These are phyloP conservation scores for Agelastica alni DNA, from an alignment of 2,888 invertebrate species.

Conservation along the genomic window DNA sequence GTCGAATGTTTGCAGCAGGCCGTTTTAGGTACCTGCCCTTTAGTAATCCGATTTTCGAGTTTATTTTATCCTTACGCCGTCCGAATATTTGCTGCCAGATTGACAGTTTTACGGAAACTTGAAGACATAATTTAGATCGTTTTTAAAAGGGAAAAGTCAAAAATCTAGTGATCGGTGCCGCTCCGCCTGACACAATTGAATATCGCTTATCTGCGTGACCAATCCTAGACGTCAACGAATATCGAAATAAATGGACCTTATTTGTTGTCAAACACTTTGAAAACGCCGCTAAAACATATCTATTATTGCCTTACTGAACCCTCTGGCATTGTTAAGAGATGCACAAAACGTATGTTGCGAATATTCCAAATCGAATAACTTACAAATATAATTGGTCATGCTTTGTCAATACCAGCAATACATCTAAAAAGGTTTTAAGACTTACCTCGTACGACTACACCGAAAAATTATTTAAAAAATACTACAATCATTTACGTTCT, in stretches of 20 bases:
- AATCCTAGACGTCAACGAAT: conserved; percentile 47
- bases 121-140: conserved; percentile 32
- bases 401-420: too few relatives aligned
- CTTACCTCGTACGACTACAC: too few relatives aligned
- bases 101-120: conserved; percentile 26
- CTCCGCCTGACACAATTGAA: conserved; percentile 35
- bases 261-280: conserved; percentile 48
- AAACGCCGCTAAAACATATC: conserved; percentile 38
- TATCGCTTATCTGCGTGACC: conserved; percentile 46
- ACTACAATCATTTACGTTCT: too few relatives aligned
- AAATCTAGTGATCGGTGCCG: conserved; percentile 28
- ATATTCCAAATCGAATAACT: not conserved
- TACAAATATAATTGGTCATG: too few relatives aligned
- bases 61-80: not conserved
- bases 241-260: conserved; percentile 45
- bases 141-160: conserved; percentile 29
- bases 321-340: conserved; percentile 9
- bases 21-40: conserved; percentile 5
- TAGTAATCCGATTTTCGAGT: conserved; percentile 14
- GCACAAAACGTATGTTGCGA: conserved; percentile 1
- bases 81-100: conserved; percentile 1
- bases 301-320: conserved; percentile 27
- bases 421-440: too few relatives aligned
- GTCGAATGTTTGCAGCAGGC: too few relatives aligned
- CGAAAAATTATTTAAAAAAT: too few relatives aligned